Evolutionary conservation across 2,797 vertebrate species (phyloP).

Genomic region (Oreochromis grahami): DNA sequence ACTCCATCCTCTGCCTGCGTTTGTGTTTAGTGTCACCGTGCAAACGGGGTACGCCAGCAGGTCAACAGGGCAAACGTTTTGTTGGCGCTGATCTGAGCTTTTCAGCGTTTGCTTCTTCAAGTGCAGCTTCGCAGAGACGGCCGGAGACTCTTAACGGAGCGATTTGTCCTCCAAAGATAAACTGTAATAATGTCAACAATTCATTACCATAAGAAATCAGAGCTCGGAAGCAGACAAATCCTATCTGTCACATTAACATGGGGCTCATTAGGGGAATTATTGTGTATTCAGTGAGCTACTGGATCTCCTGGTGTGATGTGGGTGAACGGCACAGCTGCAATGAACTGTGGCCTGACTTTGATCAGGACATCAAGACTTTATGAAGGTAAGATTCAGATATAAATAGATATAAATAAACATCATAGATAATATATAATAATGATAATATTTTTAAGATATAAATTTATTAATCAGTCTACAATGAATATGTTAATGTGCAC

Average conservation of each 20-base stretch:
- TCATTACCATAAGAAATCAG: constrained; percentile 10
- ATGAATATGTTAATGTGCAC: background rate
- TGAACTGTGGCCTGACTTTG: constrained; percentile 18
- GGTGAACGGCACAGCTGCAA: constrained; percentile 5
- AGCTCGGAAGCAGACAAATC: background rate
- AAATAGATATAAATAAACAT: background rate
- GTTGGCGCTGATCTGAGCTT: background rate
- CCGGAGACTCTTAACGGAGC: background rate
- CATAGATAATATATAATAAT: background rate
- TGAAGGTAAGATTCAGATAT: background rate
- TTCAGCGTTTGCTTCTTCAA: background rate
- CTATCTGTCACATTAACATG: background rate
- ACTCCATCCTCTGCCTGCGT: background rate
- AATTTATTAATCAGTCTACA: background rate
- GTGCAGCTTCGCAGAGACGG: background rate
- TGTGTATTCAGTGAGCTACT: background rate
- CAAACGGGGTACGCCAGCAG: background rate
- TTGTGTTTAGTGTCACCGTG: background rate
- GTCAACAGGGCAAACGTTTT: background rate
- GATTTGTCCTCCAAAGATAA: background rate
- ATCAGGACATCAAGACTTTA: background rate
- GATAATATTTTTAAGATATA: background rate
- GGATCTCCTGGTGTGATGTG: background rate
- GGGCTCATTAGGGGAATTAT: background rate
- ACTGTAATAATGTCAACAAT: background rate